These are phyloP conservation scores for Unio pictorum DNA, from an alignment of 2,888 invertebrate genomes.

Conservation along the genomic window DNA sequence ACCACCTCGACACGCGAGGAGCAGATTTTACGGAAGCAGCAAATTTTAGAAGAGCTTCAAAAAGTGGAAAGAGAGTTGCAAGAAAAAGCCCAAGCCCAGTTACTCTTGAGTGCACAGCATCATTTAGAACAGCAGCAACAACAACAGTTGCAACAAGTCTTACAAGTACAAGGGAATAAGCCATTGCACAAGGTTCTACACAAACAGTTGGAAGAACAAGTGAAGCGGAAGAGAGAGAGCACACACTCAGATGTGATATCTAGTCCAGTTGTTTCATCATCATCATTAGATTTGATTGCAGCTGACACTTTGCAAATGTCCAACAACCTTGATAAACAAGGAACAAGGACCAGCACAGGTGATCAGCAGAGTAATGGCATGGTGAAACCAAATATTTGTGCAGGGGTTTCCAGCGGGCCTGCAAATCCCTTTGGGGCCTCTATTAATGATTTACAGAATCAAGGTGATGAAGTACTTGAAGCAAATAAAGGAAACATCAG, in stretches of 20 bases:
- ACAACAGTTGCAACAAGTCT: slow-evolving; percentile 44
- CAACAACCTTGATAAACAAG: slow-evolving; percentile 46
- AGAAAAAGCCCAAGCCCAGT: slow-evolving; percentile 74
- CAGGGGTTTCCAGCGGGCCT: slow-evolving; percentile 5
- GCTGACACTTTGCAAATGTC: slow-evolving; percentile 13
- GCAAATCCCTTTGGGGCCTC: no score
- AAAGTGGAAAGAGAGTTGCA: slow-evolving; percentile 81
- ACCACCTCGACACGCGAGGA: slow-evolving; percentile 73
- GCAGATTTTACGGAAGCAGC: slow-evolving; percentile 79
- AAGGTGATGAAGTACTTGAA: no score
- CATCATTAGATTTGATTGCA: slow-evolving; percentile 8
- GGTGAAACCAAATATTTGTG: slow-evolving; percentile 29
- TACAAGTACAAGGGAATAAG: slow-evolving; percentile 25
- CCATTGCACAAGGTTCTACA: slow-evolving; percentile 38
- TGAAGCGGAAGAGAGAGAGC: slow-evolving; percentile 30
- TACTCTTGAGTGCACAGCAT: slow-evolving; percentile 62
- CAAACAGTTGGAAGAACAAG: slow-evolving; percentile 42
- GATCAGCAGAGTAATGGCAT: slow-evolving; percentile 14
- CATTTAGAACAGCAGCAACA: slow-evolving; percentile 59
- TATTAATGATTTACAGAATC: no score
- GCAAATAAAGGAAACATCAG: no score
- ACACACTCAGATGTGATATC: slow-evolving; percentile 11
- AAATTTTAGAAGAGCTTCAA: slow-evolving; percentile 80
- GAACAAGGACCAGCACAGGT: slow-evolving; percentile 14
- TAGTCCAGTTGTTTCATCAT: slow-evolving; percentile 25